These are phyloP conservation scores for Anodontia alba DNA, from an alignment of 2,888 invertebrate species.

Conservation along the genomic window DNA sequence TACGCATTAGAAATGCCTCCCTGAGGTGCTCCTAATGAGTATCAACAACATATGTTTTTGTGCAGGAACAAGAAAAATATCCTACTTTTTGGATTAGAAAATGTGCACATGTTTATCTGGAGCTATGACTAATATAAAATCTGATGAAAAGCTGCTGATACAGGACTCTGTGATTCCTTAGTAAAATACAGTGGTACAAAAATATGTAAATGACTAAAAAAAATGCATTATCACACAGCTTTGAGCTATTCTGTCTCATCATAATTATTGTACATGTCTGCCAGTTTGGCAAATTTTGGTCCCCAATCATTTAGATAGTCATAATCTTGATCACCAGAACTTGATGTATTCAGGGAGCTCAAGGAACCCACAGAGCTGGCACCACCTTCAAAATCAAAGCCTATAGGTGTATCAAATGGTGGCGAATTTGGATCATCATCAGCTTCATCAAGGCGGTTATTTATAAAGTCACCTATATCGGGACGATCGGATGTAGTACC, in stretches of 20 bases:
- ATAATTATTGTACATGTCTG: constrained; percentile 92
- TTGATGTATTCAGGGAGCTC: constrained; percentile 92
- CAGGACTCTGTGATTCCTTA: no score
- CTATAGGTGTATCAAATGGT: constrained; percentile 98
- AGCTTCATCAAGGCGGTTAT: constrained; percentile 97
- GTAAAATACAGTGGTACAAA: no score
- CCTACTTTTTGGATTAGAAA: no score
- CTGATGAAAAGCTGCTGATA: no score
- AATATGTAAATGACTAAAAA: no score
- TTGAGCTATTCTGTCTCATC: constrained; percentile 44
- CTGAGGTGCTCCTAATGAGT: no score
- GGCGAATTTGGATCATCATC: constrained; percentile 99
- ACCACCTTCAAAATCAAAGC: constrained; percentile 98
- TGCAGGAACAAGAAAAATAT: no score
- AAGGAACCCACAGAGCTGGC: constrained; percentile 98
- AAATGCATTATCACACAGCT: constrained; percentile 4
- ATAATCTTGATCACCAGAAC: constrained; percentile 97
- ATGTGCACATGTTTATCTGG: no score
- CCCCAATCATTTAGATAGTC: constrained; percentile 99
- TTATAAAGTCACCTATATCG: constrained; percentile 96
- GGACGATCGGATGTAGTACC: constrained; percentile 70
- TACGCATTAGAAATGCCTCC: no score
- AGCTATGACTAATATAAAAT: no score
- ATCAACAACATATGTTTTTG: no score
- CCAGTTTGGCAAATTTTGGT: constrained; percentile 97